Conservation (phyloP, 2,888 invertebrate species). For the Amiota communis region DNA sequence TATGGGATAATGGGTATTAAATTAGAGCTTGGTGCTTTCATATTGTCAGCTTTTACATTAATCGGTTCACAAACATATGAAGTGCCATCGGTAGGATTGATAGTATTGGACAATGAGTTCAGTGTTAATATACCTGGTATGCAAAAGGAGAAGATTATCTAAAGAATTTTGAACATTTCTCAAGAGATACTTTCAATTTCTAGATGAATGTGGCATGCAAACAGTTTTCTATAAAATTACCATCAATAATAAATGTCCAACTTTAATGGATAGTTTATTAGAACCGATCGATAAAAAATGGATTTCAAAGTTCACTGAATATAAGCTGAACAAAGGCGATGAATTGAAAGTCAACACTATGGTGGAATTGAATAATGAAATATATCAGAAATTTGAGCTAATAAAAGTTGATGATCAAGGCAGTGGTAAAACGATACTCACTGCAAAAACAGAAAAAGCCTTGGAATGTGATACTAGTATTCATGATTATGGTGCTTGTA, state of each 20-base stretch:
- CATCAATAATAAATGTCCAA: conserved; percentile 57
- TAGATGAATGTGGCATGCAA: conserved; percentile 59
- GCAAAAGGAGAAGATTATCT: no score
- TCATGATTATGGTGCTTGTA: not conserved
- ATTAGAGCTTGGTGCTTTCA: no score
- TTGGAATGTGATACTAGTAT: no score
- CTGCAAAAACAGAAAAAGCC: not conserved
- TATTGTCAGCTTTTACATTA: no score
- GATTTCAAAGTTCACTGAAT: conserved; percentile 47
- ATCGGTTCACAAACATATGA: no score
- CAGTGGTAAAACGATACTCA: conserved; percentile 49
- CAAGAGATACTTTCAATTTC: no score
- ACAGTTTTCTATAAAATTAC: conserved; percentile 59
- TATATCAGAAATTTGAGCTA: conserved; percentile 47
- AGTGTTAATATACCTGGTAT: no score
- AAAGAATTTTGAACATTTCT: no score
- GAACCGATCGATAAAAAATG: conserved; percentile 48
- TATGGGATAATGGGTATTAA: no score
- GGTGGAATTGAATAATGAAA: conserved; percentile 55
- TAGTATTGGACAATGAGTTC: no score
- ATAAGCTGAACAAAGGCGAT: conserved; percentile 50
- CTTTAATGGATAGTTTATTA: conserved; percentile 58
- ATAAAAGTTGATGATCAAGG: conserved; percentile 39
- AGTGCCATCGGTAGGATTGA: no score
- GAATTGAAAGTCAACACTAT: conserved; percentile 56